Base-by-base conservation (phyloP, 1,140 invertebrate genomes). In the Drosophila punjabiensis region DNA sequence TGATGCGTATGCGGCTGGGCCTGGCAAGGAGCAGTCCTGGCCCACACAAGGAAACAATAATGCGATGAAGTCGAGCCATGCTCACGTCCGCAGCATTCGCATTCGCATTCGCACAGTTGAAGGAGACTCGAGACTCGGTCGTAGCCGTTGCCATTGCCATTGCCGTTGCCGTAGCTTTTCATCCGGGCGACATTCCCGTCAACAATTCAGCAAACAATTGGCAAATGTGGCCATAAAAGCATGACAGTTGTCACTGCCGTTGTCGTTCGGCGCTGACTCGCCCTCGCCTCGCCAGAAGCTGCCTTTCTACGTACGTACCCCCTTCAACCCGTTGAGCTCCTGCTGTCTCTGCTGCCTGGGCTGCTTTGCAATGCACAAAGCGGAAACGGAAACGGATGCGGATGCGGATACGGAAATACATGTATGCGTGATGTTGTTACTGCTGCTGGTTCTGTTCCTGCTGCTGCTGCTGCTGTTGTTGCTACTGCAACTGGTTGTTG, bases 171-270 rank as follows among this genome's bases (percentile, higher is more conserved):
- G 55, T 69, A 45, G 77, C 81, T 71, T 74, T 79, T 86, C 67
- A 76, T 73, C 66, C 64, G 62, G 78, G 78, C 81, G 86, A 88
- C 85, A 85, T 79, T 79, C 65, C 81, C 86, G 85, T 85, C 85
- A 88, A 85, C 86, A 88, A 88, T 88, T 88, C 85, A 89, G 73
- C 85, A 89, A 88, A 88, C 85, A 89, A 88, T 88, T 90, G 86
- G 86, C 85, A 88, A 88, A 88, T 88, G 85, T 89, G 85, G 85
- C 85, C 85, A 88, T 88, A 89, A 88, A 90, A 76, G 75, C 86
- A 82, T 89, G 86, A 79, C 84, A 88, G 85, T 88, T 80, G 76
- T 76, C 70, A 53, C 76, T 78, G 84, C 62, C 76, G 67, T 68
- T 80, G 67, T 80, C 71, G 67, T 70, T 80, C n/a, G 67, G 76